Conservation (phyloP, 2,113 vertebrate species). For the Charadrius vociferus region DNA sequence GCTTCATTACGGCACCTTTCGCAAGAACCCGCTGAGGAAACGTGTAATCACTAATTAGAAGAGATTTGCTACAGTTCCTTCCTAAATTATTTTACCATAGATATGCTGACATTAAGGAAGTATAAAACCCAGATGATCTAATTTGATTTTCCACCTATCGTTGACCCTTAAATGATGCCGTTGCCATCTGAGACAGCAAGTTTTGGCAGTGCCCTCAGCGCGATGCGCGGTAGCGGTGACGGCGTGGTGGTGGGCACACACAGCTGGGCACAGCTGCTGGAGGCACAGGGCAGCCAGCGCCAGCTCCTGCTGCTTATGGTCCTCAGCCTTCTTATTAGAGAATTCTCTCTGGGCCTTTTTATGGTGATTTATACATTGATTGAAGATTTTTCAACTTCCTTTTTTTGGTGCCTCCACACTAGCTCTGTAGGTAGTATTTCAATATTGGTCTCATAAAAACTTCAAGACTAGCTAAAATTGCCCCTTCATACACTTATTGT, state of each 20-base stretch:
- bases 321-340: background rate
- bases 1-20: background rate
- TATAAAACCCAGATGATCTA: accelerated
- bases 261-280: background rate
- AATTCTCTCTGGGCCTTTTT: background rate
- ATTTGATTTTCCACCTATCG: background rate
- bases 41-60: background rate
- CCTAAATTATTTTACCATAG: background rate
- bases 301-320: background rate
- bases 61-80: background rate
- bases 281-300: background rate
- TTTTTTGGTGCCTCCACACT: background rate
- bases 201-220: background rate
- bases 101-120: background rate
- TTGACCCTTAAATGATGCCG: background rate
- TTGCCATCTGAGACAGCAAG: background rate
- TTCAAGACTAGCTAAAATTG: background rate
- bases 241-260: background rate
- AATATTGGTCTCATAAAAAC: background rate
- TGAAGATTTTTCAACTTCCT: background rate
- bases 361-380: background rate
- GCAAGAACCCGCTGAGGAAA: background rate
- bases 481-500: background rate
- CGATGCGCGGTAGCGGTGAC: background rate
- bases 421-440: background rate